Conservation (phyloP, 1,140 invertebrate genomes). For the Pachypsylla venusta region DNA sequence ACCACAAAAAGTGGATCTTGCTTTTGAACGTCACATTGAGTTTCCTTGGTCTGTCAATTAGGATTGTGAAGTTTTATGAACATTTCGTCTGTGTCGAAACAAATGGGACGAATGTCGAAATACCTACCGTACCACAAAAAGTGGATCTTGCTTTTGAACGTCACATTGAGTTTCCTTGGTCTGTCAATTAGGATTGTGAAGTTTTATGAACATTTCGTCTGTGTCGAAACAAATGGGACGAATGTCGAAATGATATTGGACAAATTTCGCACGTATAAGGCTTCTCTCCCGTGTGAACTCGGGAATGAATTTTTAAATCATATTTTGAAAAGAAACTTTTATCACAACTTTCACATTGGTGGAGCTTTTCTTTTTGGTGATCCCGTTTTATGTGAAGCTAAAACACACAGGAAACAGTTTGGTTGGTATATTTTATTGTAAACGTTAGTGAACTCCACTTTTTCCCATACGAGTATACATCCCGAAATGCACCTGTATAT, state of each 20-base stretch:
- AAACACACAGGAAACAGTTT: background rate
- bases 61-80: too few species aligned
- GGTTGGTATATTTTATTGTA: background rate
- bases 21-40: too few species aligned
- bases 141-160: too few species aligned
- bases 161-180: too few species aligned
- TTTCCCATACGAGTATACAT: background rate
- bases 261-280: conserved; percentile 35
- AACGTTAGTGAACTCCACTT: background rate
- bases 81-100: conserved; percentile 15
- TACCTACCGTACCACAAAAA: too few species aligned
- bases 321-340: conserved; percentile 13
- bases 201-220: background rate
- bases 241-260: conserved; percentile 38
- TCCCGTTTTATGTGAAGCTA: background rate
- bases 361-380: conserved; percentile 5
- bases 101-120: conserved; percentile 31
- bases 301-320: conserved; percentile 19
- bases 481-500: background rate
- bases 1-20: too few species aligned
- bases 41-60: too few species aligned
- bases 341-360: conserved; percentile 12
- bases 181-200: too few species aligned
- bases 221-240: conserved; percentile 19
- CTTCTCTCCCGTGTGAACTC: conserved; percentile 32